Evolutionary conservation across 2,888 invertebrate species (phyloP).

Genomic region (Philopedon plagiatum): DNA sequence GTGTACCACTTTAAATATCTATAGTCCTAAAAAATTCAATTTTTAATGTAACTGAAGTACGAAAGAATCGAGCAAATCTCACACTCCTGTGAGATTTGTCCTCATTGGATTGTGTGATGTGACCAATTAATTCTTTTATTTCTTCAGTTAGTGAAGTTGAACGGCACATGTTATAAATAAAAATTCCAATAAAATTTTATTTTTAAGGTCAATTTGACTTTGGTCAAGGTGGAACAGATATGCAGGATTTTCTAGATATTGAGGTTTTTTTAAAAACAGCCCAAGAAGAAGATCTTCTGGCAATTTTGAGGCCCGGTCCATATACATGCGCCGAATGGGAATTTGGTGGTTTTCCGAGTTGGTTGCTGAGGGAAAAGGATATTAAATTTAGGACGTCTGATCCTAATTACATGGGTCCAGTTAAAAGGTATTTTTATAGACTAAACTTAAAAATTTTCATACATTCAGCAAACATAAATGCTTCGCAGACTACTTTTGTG

Average conservation of each 20-base stretch:
- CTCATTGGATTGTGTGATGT: too few species aligned
- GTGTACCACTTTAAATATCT: too few species aligned
- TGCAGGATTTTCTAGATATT: constrained; percentile 71
- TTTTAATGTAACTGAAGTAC: too few species aligned
- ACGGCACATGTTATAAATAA: not conserved
- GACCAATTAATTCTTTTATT: too few species aligned
- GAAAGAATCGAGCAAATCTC: too few species aligned
- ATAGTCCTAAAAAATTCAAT: too few species aligned
- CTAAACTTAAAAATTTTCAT: too few species aligned
- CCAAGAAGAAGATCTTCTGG: constrained; percentile 76
- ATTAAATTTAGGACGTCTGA: constrained; percentile 68
- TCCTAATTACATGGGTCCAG: constrained; percentile 61
- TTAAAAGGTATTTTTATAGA: too few species aligned
- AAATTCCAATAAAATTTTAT: not conserved
- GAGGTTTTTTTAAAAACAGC: constrained; percentile 81
- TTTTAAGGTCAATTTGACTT: constrained; percentile 72
- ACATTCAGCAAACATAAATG: not conserved
- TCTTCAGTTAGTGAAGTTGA: too few species aligned
- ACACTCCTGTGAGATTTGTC: too few species aligned
- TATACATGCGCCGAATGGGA: constrained; percentile 96
- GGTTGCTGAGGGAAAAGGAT: constrained; percentile 66
- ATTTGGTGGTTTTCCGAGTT: constrained; percentile 66
- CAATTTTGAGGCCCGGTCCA: constrained; percentile 89
- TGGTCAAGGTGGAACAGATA: constrained; percentile 75
- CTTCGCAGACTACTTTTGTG: not conserved